Percentiles rank a stretch among this genome's conserved stretches.
Evolutionary conservation across 2,797 vertebrate species (phyloP).

Genomic region (Prionace glauca): DNA sequence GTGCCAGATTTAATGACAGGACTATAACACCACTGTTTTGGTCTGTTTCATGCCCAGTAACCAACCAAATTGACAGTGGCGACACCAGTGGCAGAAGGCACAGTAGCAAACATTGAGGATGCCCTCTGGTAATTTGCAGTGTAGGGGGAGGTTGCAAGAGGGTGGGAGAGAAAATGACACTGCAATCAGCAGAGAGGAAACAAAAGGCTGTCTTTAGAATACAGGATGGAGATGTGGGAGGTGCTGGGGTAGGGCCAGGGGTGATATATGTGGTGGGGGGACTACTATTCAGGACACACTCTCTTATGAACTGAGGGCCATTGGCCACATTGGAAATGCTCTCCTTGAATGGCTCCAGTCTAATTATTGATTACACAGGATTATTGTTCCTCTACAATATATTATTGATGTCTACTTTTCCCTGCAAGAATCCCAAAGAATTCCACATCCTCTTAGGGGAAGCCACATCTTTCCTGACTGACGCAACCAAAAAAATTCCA

Average conservation of each 20-base stretch:
- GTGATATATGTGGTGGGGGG: no score
- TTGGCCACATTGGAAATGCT: no score
- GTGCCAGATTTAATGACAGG: neutral
- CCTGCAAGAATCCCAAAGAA: neutral
- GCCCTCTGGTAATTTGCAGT: no score
- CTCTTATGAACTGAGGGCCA: no score
- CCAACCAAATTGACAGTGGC: neutral
- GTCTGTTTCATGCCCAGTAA: neutral
- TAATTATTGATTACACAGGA: neutral
- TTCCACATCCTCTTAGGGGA: neutral
- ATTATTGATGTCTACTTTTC: neutral
- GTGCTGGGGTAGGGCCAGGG: no score
- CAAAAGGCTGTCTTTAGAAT: no score
- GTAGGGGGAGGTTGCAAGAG: neutral
- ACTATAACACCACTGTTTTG: neutral
- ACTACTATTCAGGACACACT: no score
- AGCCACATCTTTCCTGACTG: neutral
- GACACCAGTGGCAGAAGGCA: no score
- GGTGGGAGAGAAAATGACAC: neutral
- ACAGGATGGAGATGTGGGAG: no score
- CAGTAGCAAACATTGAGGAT: no score
- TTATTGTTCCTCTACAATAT: no score
- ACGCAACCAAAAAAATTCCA: neutral
- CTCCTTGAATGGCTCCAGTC: neutral
- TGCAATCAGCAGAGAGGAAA: neutral